Conservation (phyloP, 2,113 vertebrate genomes). For the Chaetorhynchus papuensis region DNA sequence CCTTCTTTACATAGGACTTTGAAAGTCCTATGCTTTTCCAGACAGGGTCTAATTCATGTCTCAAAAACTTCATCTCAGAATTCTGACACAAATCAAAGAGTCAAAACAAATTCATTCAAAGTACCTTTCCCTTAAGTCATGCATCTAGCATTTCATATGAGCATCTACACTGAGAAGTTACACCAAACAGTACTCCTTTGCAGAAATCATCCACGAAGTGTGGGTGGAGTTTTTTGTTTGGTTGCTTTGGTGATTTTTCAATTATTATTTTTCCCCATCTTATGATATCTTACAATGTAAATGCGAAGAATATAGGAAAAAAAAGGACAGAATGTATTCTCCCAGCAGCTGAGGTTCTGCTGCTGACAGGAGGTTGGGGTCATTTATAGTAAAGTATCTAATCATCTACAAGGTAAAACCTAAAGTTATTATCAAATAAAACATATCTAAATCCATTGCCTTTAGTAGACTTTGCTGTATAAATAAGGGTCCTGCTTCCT, state of each 20-base stretch:
- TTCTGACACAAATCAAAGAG: not conserved
- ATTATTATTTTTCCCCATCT: not conserved
- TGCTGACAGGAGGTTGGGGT: fast-evolving
- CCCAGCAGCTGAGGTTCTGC: fast-evolving
- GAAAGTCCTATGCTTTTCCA: not conserved
- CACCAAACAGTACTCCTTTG: not conserved
- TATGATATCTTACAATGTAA: not conserved
- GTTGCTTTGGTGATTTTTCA: not conserved
- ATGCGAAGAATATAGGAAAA: not conserved
- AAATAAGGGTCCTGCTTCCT: not conserved
- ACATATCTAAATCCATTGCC: not conserved
- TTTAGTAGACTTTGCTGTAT: not conserved
- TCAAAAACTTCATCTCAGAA: not conserved
- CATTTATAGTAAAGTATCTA: not conserved
- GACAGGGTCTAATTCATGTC: not conserved
- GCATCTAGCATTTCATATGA: not conserved
- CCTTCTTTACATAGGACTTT: not conserved
- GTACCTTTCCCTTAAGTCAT: not conserved
- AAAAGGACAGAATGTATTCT: not conserved
- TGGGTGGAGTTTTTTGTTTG: not conserved
- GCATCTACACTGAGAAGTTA: not conserved
- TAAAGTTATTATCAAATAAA: not conserved
- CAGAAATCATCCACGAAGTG: not conserved
- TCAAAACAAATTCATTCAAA: not conserved
- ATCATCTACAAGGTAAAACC: not conserved